A percentile compares a stretch with the other conserved stretches of the same genome.
phyloP scores from a whole-genome alignment of 1,140 invertebrate genomes.

The Dolichoris vasculosae region DNA sequence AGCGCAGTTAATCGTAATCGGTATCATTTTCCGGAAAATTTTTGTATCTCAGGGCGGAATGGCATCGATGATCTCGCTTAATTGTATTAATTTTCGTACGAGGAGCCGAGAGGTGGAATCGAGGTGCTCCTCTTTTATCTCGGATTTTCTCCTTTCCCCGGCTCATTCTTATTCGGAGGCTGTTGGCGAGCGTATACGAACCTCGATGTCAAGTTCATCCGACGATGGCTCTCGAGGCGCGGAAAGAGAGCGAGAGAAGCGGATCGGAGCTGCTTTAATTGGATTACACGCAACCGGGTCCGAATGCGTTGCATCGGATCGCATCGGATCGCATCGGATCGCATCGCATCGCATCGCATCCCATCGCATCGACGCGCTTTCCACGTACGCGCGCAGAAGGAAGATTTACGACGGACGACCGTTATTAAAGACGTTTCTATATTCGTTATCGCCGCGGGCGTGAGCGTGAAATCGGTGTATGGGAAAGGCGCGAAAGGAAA shows the following conservation, averaged over 20 bases:
- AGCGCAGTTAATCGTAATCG: not conserved
- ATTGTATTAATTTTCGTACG: conserved; percentile 41
- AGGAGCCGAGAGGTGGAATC: too few species aligned
- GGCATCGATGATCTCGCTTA: conserved; percentile 5
- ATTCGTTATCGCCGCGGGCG: conserved; percentile 7
- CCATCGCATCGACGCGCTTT: too few species aligned
- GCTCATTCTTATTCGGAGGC: not conserved
- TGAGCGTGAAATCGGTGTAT: not conserved
- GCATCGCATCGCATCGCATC: not conserved
- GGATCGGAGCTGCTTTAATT: conserved; percentile 43
- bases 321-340: not conserved
- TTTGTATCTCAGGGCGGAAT: not conserved
- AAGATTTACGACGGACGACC: conserved; percentile 19
- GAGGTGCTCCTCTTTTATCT: not conserved
- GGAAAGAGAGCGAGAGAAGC: not conserved
- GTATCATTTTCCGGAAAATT: not conserved
- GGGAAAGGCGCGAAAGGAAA: conserved; percentile 29
- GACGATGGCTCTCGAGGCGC: not conserved
- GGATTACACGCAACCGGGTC: conserved; percentile 30
- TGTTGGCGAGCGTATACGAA: not conserved
- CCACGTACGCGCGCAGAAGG: not conserved
- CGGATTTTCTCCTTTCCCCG: not conserved
- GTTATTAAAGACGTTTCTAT: conserved; percentile 40
- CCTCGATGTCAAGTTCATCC: conserved; percentile 27
- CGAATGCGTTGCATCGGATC: not conserved